These are phyloP conservation scores for Acleris cristana DNA, from an alignment of 2,888 invertebrate genomes.

Conservation along the genomic window DNA sequence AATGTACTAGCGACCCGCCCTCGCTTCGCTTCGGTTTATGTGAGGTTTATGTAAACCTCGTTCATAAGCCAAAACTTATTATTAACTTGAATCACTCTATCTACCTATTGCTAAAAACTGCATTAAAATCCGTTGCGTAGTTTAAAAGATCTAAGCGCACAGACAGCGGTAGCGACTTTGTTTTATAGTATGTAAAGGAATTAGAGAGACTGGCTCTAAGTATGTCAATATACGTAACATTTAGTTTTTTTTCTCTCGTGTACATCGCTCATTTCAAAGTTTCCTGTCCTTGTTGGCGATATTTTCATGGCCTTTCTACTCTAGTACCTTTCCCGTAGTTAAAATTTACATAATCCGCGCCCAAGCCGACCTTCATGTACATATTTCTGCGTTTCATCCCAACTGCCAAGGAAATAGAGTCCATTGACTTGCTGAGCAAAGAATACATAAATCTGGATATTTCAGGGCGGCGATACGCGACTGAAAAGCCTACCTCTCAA, in stretches of 20 bases:
- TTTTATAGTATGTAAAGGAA: too few relatives aligned
- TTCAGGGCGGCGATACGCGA: slow-evolving; percentile 19
- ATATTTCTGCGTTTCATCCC: slow-evolving; percentile 9
- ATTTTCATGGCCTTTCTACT: neutral
- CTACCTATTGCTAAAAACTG: too few relatives aligned
- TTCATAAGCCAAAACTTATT: too few relatives aligned
- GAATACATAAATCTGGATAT: slow-evolving; percentile 35
- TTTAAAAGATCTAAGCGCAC: too few relatives aligned
- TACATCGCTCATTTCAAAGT: neutral
- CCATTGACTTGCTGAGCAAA: slow-evolving; percentile 28
- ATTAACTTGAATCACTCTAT: too few relatives aligned
- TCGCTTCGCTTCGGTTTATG: too few relatives aligned
- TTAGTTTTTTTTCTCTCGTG: neutral
- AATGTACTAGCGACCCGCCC: too few relatives aligned
- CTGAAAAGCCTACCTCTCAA: slow-evolving; percentile 31
- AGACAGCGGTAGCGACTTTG: too few relatives aligned
- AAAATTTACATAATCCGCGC: slow-evolving; percentile 27
- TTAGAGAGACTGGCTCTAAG: too few relatives aligned
- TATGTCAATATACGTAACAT: too few relatives aligned
- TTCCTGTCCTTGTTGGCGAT: neutral
- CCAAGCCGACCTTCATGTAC: slow-evolving; percentile 15
- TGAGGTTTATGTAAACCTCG: too few relatives aligned
- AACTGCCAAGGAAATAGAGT: slow-evolving; percentile 23
- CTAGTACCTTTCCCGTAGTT: slow-evolving; percentile 6
- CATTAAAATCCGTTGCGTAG: too few relatives aligned